Evolutionary conservation across 2,113 vertebrate genomes (phyloP).

Genomic region (Ageneiosus marmoratus): DNA sequence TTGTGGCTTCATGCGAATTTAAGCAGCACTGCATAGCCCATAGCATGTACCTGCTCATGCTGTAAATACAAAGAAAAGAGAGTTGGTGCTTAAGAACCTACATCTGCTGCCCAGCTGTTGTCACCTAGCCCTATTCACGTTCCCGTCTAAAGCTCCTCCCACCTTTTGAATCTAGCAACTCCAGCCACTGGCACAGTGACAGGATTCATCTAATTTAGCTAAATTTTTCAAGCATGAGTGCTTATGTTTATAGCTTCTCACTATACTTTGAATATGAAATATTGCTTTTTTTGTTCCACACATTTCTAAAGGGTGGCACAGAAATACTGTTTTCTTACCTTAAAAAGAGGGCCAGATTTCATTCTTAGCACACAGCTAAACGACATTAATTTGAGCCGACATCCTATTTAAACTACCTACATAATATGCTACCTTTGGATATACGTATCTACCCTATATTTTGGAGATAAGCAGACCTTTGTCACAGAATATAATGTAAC

Average conservation of each 20-base stretch:
- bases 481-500: background rate
- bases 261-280: background rate
- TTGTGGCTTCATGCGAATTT: conserved; percentile 37
- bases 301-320: background rate
- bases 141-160: background rate
- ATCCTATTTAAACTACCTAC: background rate
- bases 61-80: conserved; percentile 44
- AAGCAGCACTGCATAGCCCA: conserved; percentile 27
- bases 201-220: background rate
- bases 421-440: background rate
- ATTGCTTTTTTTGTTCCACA: background rate
- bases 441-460: background rate
- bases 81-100: conserved; percentile 21
- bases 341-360: background rate
- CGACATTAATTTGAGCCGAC: background rate
- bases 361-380: background rate
- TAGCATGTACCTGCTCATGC: conserved; percentile 54
- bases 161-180: conserved; percentile 13
- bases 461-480: background rate
- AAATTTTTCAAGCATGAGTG: background rate
- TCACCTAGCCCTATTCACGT: conserved; percentile 36
- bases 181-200: background rate
- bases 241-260: background rate
- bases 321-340: background rate
- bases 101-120: conserved; percentile 60